A percentile compares a stretch with the other conserved stretches of the same genome.
These are phyloP conservation scores for Drosophila conformis DNA, from an alignment of 2,888 invertebrate genomes.

Conservation along the genomic window DNA sequence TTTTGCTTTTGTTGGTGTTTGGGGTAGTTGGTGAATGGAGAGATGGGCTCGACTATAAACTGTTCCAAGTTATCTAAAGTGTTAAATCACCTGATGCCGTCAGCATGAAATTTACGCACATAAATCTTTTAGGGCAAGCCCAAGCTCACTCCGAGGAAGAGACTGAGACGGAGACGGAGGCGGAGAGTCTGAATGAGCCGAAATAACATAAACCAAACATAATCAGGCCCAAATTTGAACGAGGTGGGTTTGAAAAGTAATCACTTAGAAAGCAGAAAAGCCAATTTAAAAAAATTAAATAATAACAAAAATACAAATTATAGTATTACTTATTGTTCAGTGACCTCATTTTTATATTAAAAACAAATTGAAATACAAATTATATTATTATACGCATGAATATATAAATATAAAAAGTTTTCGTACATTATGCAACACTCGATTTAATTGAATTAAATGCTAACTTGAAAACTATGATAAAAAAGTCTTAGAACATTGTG, in stretches of 20 bases:
- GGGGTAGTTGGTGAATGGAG: conserved; percentile 8
- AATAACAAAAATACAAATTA: background rate
- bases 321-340: background rate
- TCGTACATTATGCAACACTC: too few relatives aligned
- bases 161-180: background rate
- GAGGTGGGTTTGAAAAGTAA: conserved; percentile 35
- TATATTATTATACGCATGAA: too few relatives aligned
- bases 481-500: background rate
- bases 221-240: conserved; percentile 56
- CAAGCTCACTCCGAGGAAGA: conserved; percentile 33
- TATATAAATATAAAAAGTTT: too few relatives aligned
- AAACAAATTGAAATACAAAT: background rate
- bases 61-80: conserved; percentile 82
- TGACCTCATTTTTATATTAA: background rate
- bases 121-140: conserved; percentile 75
- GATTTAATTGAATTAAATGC: too few relatives aligned
- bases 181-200: conserved; percentile 39
- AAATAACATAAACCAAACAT: conserved; percentile 79
- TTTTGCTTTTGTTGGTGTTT: conserved; percentile 13
- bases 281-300: background rate
- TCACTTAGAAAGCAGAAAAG: too few relatives aligned
- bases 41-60: conserved; percentile 69
- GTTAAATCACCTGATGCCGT: conserved; percentile 84
- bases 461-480: too few relatives aligned
- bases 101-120: conserved; percentile 83